phyloP scores from a whole-genome alignment of 2,888 invertebrate species.

The Drosophila birchii region DNA sequence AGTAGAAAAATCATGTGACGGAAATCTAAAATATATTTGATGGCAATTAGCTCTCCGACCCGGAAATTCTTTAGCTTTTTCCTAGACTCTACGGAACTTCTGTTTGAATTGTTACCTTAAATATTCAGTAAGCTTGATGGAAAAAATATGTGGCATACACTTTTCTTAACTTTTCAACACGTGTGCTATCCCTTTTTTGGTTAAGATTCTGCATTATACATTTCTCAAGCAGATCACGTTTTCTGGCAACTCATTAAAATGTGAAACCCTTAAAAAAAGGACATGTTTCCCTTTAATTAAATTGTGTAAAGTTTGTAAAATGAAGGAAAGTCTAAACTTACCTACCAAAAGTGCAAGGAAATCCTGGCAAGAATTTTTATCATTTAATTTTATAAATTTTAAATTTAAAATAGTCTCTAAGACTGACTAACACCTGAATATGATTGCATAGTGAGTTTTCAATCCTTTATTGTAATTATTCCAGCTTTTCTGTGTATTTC shows the following conservation, averaged over 20 bases:
- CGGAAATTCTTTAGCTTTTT: neutral
- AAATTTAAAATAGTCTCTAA: neutral
- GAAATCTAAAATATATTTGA: conserved; percentile 20
- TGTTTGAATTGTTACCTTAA: neutral
- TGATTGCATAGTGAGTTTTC: neutral
- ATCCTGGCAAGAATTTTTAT: neutral
- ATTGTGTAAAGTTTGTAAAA: conserved; percentile 12
- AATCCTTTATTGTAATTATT: neutral
- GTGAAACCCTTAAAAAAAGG: conserved; percentile 23
- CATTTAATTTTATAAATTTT: neutral
- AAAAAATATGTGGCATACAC: too few relatives aligned
- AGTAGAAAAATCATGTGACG: neutral
- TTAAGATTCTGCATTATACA: neutral
- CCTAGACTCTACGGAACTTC: neutral
- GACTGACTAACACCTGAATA: neutral
- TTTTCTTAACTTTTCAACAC: neutral
- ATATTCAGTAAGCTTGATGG: neutral
- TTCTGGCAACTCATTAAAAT: conserved; percentile 25
- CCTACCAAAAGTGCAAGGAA: neutral
- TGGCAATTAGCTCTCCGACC: conserved; percentile 18
- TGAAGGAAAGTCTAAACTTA: neutral
- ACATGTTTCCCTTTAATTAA: conserved; percentile 23
- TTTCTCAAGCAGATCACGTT: conserved; percentile 31
- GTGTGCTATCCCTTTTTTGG: conserved; percentile 9
- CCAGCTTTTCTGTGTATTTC: neutral